Evolutionary conservation across 2,113 vertebrate species (phyloP).

Genomic region (Heterotilapia buettikoferi): DNA sequence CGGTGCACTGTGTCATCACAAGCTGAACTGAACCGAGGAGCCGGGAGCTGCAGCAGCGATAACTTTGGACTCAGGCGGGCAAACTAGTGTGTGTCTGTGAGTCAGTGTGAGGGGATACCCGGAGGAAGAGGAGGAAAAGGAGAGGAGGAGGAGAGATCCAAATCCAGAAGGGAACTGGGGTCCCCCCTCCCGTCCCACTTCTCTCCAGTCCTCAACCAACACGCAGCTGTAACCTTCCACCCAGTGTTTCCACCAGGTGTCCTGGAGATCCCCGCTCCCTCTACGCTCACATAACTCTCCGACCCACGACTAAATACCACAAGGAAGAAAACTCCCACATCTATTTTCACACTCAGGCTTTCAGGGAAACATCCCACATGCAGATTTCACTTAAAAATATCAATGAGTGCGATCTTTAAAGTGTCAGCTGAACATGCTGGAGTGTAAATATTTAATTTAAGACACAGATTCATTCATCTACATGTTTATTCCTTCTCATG

Average conservation of each 20-base stretch:
- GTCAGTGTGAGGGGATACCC: constrained; percentile 39
- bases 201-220: not conserved
- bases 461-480: not conserved
- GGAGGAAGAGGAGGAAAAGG: not conserved
- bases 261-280: constrained; percentile 21
- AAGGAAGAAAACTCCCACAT: not conserved
- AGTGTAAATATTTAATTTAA: not conserved
- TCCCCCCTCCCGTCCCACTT: not conserved
- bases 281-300: not conserved
- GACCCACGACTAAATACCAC: not conserved
- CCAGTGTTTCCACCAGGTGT: constrained; percentile 53
- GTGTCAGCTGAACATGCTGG: not conserved
- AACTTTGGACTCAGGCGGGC: not conserved
- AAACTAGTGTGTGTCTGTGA: not conserved
- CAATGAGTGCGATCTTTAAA: not conserved
- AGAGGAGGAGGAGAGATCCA: not conserved
- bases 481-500: not conserved
- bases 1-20: constrained; percentile 2
- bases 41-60: not conserved
- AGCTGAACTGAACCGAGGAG: not conserved
- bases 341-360: not conserved
- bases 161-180: constrained; percentile 11
- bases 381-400: not conserved
- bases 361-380: not conserved
- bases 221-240: constrained; percentile 45